Conservation (phyloP, 30 jellyfish, hydroid and myxozoan species). For the Chironex yamaguchii region DNA sequence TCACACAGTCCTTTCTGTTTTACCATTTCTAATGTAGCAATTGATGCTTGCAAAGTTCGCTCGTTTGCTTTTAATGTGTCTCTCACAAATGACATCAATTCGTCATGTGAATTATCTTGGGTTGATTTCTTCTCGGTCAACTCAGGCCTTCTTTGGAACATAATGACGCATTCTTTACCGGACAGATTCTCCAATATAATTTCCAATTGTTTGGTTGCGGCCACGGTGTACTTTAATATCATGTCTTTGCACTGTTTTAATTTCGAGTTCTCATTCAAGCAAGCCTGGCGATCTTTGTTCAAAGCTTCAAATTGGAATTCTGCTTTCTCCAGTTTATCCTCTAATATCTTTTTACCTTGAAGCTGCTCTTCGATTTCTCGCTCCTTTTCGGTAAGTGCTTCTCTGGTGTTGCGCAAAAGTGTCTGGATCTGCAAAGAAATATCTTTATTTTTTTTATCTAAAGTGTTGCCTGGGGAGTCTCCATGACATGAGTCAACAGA, state of each 20-base stretch:
- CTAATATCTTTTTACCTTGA: background rate
- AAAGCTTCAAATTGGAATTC: background rate
- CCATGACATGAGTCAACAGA: background rate
- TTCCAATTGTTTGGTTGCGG: constrained; percentile 71
- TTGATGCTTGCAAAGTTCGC: constrained; percentile 81
- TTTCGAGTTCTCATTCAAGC: constrained; percentile 1
- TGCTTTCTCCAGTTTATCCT: background rate
- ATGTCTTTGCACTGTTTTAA: constrained; percentile 47
- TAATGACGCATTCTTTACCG: constrained; percentile 69
- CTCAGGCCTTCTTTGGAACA: constrained; percentile 56
- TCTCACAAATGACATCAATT: constrained; percentile 59
- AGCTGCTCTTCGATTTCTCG: background rate
- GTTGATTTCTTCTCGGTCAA: constrained; percentile 3
- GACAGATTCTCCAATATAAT: constrained; percentile 66
- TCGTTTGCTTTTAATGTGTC: constrained; percentile 78
- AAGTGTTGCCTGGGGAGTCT: background rate
- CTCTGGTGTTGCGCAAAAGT: background rate
- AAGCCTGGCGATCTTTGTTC: background rate
- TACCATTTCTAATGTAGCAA: constrained; percentile 78
- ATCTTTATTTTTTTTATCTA: background rate
- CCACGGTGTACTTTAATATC: constrained; percentile 50
- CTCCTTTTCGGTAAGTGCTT: background rate
- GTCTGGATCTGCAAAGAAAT: background rate
- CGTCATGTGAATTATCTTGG: constrained; percentile 63
- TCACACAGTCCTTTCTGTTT: constrained; percentile 80